These are phyloP conservation scores for Ceryle rudis DNA, from an alignment of 2,797 vertebrate species.

Conservation along the genomic window DNA sequence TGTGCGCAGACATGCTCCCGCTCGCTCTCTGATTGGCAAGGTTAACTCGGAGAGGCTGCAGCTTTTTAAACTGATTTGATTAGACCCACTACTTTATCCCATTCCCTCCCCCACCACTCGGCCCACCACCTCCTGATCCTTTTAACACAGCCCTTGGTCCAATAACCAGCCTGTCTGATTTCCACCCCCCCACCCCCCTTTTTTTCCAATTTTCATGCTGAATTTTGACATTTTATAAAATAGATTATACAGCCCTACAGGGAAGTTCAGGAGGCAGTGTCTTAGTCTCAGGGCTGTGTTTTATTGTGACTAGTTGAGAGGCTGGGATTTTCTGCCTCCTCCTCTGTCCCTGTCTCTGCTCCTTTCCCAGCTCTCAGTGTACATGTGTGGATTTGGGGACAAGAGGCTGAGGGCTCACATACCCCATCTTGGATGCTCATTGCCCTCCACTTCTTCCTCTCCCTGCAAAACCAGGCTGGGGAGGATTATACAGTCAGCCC, in stretches of 20 bases:
- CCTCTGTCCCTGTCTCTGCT: neutral
- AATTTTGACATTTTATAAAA: conserved; percentile 73
- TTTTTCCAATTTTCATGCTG: conserved; percentile 55
- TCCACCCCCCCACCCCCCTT: neutral
- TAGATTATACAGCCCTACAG: conserved; percentile 55
- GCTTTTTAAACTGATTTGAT: conserved; percentile 91
- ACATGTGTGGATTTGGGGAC: neutral
- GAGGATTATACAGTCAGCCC: neutral
- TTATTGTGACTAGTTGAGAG: neutral
- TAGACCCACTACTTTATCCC: conserved; percentile 83
- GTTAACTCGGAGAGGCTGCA: conserved; percentile 86
- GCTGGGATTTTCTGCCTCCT: neutral
- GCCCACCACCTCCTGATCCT: conserved; percentile 88
- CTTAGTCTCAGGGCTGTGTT: neutral
- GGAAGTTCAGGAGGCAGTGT: conserved; percentile 34
- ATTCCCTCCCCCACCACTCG: conserved; percentile 67
- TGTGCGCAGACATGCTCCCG: conserved; percentile 84
- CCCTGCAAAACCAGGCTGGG: neutral
- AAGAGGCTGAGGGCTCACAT: neutral
- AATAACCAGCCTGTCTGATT: conserved; percentile 46
- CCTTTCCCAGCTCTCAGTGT: neutral
- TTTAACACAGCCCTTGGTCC: conserved; percentile 83
- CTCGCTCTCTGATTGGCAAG: conserved; percentile 88
- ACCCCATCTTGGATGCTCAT: neutral
- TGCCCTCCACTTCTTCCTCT: neutral